Evolutionary conservation across 2,797 vertebrate genomes (phyloP).

Genomic region (Lacerta agilis): DNA sequence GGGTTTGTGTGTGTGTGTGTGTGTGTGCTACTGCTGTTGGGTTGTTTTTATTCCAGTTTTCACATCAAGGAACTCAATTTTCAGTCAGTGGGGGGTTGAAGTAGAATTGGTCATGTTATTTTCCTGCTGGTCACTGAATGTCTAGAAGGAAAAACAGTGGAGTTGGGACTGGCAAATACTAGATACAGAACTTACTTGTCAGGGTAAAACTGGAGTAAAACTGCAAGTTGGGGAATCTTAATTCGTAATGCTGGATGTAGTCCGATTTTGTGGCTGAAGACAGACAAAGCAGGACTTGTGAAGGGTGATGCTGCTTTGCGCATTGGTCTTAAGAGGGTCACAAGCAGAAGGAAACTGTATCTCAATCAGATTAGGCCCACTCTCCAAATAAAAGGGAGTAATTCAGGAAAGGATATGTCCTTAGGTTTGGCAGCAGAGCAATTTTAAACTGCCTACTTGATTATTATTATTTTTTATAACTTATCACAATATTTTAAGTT

Average conservation of each 20-base stretch:
- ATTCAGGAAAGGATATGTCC: background rate
- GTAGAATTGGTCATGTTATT: background rate
- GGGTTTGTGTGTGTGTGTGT: background rate
- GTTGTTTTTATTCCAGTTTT: background rate
- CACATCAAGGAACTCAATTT: background rate
- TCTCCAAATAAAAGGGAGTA: background rate
- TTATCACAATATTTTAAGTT: too few relatives aligned
- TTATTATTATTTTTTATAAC: background rate
- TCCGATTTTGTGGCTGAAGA: background rate
- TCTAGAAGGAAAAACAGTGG: background rate
- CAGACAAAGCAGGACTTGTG: background rate
- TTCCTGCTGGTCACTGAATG: background rate
- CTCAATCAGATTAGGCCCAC: background rate
- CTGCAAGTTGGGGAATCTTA: background rate
- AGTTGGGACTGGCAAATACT: background rate
- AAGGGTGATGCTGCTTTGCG: background rate
- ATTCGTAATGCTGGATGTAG: slow-evolving; percentile 1
- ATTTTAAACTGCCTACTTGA: background rate
- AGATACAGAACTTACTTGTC: background rate
- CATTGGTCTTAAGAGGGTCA: background rate
- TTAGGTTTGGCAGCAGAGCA: background rate
- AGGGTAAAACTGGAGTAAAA: background rate
- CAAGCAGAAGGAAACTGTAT: too few relatives aligned
- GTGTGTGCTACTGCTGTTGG: background rate
- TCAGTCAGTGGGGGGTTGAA: background rate